Base-by-base conservation (phyloP, 2,797 vertebrate genomes). In the Hippoglossus hippoglossus region DNA sequence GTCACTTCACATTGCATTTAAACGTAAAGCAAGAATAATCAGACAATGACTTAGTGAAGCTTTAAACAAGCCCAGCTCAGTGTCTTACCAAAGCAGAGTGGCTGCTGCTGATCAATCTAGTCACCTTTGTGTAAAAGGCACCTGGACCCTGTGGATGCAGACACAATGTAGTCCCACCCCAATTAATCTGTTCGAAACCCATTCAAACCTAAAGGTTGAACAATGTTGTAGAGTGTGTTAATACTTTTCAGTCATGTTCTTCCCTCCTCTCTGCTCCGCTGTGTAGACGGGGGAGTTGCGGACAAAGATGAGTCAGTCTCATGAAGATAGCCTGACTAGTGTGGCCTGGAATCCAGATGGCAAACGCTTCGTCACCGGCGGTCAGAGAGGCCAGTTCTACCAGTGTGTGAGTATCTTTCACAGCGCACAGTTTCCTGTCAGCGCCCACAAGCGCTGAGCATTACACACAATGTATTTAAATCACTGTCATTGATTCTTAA, bases 301-400 rank as follows among this genome's bases (percentile, higher is more conserved):
- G 84, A 98, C 97, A 71, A 99, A 99, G 94, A 98, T 99, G 97
- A 98, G 97, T 90, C 98, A 99, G 28, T 99, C 98, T 81, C 97
- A 98, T 25, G 98, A 99, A 93, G 98, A 99, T 87, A 99, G 98
- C 90, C 93, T 99, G 93, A 99, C 98, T 59, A 98, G 97, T 0
- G 98, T 98, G 81, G 97, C 97, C 80, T 99, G 98, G 98, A 99
- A 99, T 91, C 97, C 97, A 75, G 98, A 99, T 70, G 97, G 98
- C 65, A 99, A 99, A 69, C 97, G 97, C 83, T 99, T 99, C 62
- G 96, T 99, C 83, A 98, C 98, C 0, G 98, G 97, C 6, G 98
- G 98, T 28, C 98, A 99, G 82, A 95, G 97, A 74, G 98, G 97
- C 50, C 98, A 99, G 90, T 99, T 99, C 92, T 99, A 99, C 85